Base-by-base conservation (phyloP, 2,888 invertebrate species). In the Petrolisthes manimaculis region DNA sequence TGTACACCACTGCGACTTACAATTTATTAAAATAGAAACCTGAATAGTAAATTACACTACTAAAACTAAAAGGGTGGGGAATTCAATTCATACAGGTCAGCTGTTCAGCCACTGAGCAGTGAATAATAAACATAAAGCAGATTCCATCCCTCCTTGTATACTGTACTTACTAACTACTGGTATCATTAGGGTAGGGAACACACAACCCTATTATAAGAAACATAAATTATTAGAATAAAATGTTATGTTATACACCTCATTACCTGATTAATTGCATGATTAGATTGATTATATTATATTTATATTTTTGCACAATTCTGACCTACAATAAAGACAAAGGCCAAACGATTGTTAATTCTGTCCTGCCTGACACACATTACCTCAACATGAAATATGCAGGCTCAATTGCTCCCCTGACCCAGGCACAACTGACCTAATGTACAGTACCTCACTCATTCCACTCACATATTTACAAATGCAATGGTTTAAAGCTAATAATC, bases 391-490 rank as follows among this genome's bases (percentile, higher is more conserved):
- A 37, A 37, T 37, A 37, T 37, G 37, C 37, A 37, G 37, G 37
- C 37, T 37, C 37, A 37, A 37, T 37, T 37, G 37, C 37, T 37
- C 37, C 37, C 37, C 37, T 37, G 37, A 37, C 37, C 37, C 37
- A 37, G 37, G 37, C 37, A 37, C 37, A 37, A 37, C 37, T 37
- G 37, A 37, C 37, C 37, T 37, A 37, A 37, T 1, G 37, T 37
- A 37, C 37, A 37, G 37, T 71, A 74, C 56, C 55, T 84, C 56
- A 78, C 67, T 77, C 54, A 77, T n/a, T 56, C n/a, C 51, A 81
- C 71, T 83, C 75, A 56, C 84, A 75, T 88, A 88, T 88, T 81
- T 88, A 88, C 88, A 88, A 88, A 88, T 88, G 88, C 88, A 88
- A 54, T 54, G 80, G 80, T 77, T 88, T 88, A 88, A 88, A 88